phyloP scores from a whole-genome alignment of 2,888 invertebrate genomes.

The Eudemis profundana region DNA sequence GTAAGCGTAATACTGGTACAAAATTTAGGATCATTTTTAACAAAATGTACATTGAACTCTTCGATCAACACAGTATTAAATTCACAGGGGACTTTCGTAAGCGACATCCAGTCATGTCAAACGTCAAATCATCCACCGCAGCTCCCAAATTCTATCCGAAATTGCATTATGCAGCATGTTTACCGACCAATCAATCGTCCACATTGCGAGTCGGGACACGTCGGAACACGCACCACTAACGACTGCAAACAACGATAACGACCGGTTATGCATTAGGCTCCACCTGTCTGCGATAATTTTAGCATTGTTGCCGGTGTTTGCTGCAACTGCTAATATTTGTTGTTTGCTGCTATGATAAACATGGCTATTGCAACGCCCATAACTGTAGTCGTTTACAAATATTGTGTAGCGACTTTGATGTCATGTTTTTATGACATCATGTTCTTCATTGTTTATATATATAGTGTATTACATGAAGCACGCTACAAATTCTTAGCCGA shows the following conservation, averaged over 20 bases:
- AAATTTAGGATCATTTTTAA: background rate
- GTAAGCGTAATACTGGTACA: too few species aligned
- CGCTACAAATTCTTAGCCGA: background rate
- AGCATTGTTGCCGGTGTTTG: conserved; percentile 26
- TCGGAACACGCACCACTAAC: conserved; percentile 26
- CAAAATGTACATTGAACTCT: background rate
- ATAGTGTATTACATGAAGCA: too few species aligned
- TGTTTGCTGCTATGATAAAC: conserved; percentile 5
- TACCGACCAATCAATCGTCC: conserved; percentile 33
- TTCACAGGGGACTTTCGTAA: background rate
- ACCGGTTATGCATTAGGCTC: conserved; percentile 38
- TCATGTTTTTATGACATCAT: background rate
- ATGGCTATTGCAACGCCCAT: background rate
- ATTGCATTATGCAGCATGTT: conserved; percentile 38
- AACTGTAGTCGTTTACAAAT: conserved; percentile 8
- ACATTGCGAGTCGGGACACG: conserved; percentile 27
- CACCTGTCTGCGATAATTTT: conserved; percentile 36
- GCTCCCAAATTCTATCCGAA: conserved; percentile 10
- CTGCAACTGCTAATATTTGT: conserved; percentile 17
- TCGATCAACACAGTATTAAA: background rate
- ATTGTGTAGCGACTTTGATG: background rate
- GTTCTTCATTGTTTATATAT: background rate
- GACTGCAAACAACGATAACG: conserved; percentile 29
- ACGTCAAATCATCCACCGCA: conserved; percentile 11
- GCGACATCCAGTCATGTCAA: conserved; percentile 5